A percentile compares a stretch with the other conserved stretches of the same genome.
phyloP scores from a whole-genome alignment of 2,113 vertebrate genomes.

The Pholis gunnellus region DNA sequence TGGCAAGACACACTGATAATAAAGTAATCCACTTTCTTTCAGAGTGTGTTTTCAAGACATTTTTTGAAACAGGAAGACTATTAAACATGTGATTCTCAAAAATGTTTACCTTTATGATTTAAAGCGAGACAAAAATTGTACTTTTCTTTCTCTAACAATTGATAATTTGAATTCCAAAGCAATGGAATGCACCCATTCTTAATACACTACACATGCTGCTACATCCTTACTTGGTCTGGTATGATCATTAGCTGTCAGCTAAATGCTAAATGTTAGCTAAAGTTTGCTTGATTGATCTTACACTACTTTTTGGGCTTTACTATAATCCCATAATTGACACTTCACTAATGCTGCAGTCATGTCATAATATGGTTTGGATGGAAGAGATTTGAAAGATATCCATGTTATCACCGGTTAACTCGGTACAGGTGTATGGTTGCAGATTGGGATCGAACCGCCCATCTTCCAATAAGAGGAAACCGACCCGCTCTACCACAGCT shows the following conservation, averaged over 20 bases:
- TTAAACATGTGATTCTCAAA: background rate
- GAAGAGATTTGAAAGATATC: background rate
- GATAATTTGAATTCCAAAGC: background rate
- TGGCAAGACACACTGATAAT: background rate
- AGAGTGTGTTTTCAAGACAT: background rate
- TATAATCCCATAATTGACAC: background rate
- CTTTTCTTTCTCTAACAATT: background rate
- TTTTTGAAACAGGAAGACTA: background rate
- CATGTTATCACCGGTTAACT: no score
- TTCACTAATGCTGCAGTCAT: background rate
- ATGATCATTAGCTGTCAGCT: no score
- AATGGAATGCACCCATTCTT: background rate
- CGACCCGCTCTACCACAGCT: no score
- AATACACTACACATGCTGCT: background rate
- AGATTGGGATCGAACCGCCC: no score
- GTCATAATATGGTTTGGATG: background rate
- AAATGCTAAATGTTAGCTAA: background rate
- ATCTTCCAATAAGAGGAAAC: no score
- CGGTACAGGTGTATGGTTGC: background rate
- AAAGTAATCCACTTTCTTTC: background rate
- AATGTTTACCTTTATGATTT: no score
- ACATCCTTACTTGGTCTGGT: background rate
- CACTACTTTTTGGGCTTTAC: background rate
- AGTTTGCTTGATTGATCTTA: background rate
- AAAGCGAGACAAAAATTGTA: background rate